phyloP scores from a whole-genome alignment of 2,113 vertebrate genomes.

The Coptodon rendalli region DNA sequence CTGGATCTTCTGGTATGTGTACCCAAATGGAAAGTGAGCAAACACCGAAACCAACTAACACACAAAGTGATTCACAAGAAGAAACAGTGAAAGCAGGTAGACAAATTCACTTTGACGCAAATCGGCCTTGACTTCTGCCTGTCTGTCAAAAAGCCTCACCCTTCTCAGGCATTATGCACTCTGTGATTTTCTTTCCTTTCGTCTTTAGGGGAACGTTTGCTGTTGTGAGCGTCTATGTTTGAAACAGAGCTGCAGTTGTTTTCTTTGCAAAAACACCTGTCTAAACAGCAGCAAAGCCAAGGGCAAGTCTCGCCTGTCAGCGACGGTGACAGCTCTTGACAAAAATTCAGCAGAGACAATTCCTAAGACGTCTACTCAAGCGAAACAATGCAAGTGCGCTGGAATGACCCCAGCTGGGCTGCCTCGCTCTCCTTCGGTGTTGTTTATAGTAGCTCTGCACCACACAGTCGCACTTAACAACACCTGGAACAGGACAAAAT shows the following conservation, averaged over 20 bases:
- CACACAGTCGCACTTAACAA: neutral
- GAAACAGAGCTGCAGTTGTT: constrained; percentile 63
- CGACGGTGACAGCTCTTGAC: constrained; percentile 58
- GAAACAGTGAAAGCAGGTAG: constrained; percentile 5
- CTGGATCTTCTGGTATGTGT: constrained; percentile 1
- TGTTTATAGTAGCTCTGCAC: neutral
- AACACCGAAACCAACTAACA: constrained; percentile 25
- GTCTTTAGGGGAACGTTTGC: constrained; percentile 17
- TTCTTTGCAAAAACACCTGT: constrained; percentile 78
- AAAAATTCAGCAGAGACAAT: constrained; percentile 61
- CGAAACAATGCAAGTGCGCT: constrained; percentile 57
- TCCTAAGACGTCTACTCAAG: constrained; percentile 54
- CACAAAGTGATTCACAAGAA: constrained; percentile 28
- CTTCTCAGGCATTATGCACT: constrained; percentile 29
- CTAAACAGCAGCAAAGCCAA: constrained; percentile 75
- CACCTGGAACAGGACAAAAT: constrained; percentile 15
- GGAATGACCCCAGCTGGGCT: constrained; percentile 55
- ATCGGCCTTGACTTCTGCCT: constrained; percentile 36
- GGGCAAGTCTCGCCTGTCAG: constrained; percentile 68
- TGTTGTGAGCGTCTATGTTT: constrained; percentile 52
- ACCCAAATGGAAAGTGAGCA: constrained; percentile 12
- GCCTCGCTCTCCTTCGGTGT: neutral
- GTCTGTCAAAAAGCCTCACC: constrained; percentile 55
- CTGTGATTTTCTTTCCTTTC: constrained; percentile 58
- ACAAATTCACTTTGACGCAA: constrained; percentile 55